phyloP scores from a whole-genome alignment of 1,140 invertebrate genomes.

The Drosophila parabipectinata region DNA sequence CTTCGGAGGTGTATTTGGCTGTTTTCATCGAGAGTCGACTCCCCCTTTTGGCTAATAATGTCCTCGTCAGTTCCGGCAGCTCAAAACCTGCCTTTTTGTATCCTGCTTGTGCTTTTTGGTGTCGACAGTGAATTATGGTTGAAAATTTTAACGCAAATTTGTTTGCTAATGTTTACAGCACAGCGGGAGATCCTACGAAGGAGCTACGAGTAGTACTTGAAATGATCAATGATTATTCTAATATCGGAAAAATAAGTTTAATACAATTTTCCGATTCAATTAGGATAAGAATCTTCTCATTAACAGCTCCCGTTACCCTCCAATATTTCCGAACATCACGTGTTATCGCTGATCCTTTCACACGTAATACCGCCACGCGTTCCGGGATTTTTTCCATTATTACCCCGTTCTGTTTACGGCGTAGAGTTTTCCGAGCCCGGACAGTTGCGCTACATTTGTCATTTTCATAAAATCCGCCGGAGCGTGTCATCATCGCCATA shows the following conservation, averaged over 20 bases:
- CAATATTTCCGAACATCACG: slow-evolving; percentile 24
- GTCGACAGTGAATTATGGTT: slow-evolving; percentile 37
- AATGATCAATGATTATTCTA: neutral
- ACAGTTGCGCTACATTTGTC: slow-evolving; percentile 73
- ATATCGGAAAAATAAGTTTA: neutral
- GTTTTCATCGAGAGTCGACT: slow-evolving; percentile 9
- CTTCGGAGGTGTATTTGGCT: slow-evolving; percentile 28
- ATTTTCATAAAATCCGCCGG: slow-evolving; percentile 72
- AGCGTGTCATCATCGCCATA: slow-evolving; percentile 59
- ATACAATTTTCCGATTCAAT: neutral
- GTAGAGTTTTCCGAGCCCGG: slow-evolving; percentile 12
- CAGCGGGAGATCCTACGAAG: slow-evolving; percentile 15
- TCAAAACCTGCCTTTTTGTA: slow-evolving; percentile 1
- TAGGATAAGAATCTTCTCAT: slow-evolving; percentile 12
- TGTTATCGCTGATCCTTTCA: slow-evolving; percentile 59
- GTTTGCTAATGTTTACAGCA: slow-evolving; percentile 2
- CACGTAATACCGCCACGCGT: slow-evolving; percentile 59
- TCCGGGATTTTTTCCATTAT: slow-evolving; percentile 3
- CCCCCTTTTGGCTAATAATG: slow-evolving; percentile 68
- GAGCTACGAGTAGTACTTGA: neutral
- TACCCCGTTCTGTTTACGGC: slow-evolving; percentile 42
- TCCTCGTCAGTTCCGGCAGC: slow-evolving; percentile 46
- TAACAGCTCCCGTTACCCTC: slow-evolving; percentile 15
- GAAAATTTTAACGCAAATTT: slow-evolving; percentile 37
- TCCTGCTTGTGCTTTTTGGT: slow-evolving; percentile 39